Evolutionary conservation across 2,113 vertebrate species (phyloP).

Genomic region (Macroglossus sobrinus): DNA sequence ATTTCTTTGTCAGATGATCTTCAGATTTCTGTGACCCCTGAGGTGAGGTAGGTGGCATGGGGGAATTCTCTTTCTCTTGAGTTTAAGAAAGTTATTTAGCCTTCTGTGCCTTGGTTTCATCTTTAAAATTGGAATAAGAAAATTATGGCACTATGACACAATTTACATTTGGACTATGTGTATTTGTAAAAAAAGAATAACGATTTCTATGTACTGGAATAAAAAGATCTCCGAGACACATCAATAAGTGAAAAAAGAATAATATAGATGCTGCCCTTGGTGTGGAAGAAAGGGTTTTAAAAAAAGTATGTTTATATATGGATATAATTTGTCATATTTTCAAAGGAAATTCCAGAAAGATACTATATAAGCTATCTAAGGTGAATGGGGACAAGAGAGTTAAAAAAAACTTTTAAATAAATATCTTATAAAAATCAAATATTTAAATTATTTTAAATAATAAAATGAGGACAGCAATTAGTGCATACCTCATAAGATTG

Average conservation of each 20-base stretch:
- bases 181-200: neutral
- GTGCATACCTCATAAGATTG: neutral
- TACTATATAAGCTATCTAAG: neutral
- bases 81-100: constrained; percentile 5
- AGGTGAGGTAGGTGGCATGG: neutral
- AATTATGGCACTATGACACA: neutral
- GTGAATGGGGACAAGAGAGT: neutral
- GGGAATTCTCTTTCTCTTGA: neutral
- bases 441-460: constrained; percentile 14
- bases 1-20: neutral
- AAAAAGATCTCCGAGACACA: neutral
- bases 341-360: neutral
- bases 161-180: neutral
- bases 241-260: neutral
- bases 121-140: neutral
- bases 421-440: constrained; percentile 15
- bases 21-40: neutral
- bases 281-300: neutral
- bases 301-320: neutral
- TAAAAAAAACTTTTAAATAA: neutral
- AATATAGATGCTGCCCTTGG: neutral
- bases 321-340: neutral
- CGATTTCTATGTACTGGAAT: neutral
- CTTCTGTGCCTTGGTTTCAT: neutral
- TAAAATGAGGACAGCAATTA: neutral